phyloP scores from a whole-genome alignment of 2,797 vertebrate species.

The Lutjanus argentimaculatus region DNA sequence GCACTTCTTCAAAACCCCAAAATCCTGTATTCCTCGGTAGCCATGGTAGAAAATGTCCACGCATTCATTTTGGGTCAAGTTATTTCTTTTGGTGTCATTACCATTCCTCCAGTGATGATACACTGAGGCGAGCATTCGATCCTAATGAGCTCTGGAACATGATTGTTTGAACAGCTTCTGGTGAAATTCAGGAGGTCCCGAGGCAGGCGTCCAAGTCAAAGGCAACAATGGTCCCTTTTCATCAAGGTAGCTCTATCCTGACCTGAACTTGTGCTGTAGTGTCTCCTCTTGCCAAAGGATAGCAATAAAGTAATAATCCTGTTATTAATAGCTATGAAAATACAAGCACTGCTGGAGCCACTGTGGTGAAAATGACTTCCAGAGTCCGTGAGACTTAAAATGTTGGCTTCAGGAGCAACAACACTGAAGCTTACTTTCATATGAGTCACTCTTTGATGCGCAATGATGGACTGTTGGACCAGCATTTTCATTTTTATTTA shows the following conservation, averaged over 20 bases:
- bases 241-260: constrained; percentile 75
- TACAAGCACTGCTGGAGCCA: constrained; percentile 65
- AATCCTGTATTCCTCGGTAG: constrained; percentile 67
- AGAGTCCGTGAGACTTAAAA: constrained; percentile 66
- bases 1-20: constrained; percentile 73
- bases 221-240: constrained; percentile 72
- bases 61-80: constrained; percentile 61
- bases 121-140: constrained; percentile 42
- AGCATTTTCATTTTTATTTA: constrained; percentile 46
- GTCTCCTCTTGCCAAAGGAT: constrained; percentile 53
- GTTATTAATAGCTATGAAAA: constrained; percentile 81
- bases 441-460: constrained; percentile 57
- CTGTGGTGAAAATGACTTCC: constrained; percentile 75
- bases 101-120: constrained; percentile 53
- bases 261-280: constrained; percentile 70
- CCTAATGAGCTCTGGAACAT: constrained; percentile 66
- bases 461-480: constrained; percentile 53
- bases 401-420: constrained; percentile 60
- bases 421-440: constrained; percentile 55
- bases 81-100: constrained; percentile 68
- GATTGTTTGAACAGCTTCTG: constrained; percentile 80
- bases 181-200: constrained; percentile 56
- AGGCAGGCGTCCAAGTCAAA: constrained; percentile 60
- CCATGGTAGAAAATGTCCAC: constrained; percentile 66
- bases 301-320: constrained; percentile 70